Base-by-base conservation (phyloP, 1,140 invertebrate species). In the Phocides pigmalion region DNA sequence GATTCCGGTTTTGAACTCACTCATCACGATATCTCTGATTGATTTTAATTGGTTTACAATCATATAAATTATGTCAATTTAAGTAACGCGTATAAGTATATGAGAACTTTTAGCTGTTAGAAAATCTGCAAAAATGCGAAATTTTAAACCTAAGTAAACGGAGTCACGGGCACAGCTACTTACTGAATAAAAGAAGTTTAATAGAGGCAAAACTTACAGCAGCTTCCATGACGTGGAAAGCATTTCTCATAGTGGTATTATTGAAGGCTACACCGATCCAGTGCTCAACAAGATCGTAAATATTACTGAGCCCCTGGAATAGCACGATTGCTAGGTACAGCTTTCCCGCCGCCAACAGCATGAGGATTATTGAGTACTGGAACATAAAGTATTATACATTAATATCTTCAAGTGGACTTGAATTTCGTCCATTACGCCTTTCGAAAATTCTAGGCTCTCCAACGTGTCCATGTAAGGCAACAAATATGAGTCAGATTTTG, bases 221-320 rank as follows among this genome's bases (percentile, higher is more conserved):
- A 17, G 12, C 14, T 51, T 67, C 65, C 20, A 67, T 25, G 19
- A 54, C 20, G 22, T 67, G 65, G 39, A 62, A 67, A 2, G 41
- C 62, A 11, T 63, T 12, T 4, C 42, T 54, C 16, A 56, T n/a
- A 12, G 28, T 25, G 12, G 39, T 42, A 9, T 67, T 32, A 15
- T 67, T 67, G 22, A 67, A 67, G 1, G 59, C 59, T 2, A 20
- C 12, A 3, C 62, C 65, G 2, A 67, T 39, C 32, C 59, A 56
- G 9, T 51, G n/a, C 11, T 58, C 42, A 0, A 67, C 22, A n/a
- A 62, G 9, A 2, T 67, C 37, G 6, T 35, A 6, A 19, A 49
- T 20, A 2, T 49, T 35, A 14, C 41, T 20, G 17, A 46, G 32
- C 0, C 54, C 65, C 16, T 22, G 17, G 28, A 67, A 28, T 5